phyloP scores from a whole-genome alignment of 2,888 invertebrate species.

The Dyspetes luteomarginatus region DNA sequence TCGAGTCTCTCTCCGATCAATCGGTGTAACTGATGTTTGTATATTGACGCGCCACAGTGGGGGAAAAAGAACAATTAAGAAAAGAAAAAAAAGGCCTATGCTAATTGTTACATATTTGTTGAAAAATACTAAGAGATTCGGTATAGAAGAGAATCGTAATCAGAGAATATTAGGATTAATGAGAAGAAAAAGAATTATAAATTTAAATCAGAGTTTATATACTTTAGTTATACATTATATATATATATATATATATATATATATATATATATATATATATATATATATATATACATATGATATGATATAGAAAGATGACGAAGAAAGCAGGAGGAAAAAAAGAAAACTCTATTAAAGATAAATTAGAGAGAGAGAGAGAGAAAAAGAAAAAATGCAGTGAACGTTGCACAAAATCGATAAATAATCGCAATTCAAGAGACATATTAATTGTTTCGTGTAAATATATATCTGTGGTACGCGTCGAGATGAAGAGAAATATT shows the following conservation, averaged over 20 bases:
- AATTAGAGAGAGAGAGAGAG: constrained; percentile 63
- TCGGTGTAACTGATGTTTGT: constrained; percentile 74
- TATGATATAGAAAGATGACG: constrained; percentile 56
- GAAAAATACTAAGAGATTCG: constrained; percentile 75
- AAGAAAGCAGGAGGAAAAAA: constrained; percentile 52
- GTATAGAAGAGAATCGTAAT: constrained; percentile 75
- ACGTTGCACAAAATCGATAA: constrained; percentile 78
- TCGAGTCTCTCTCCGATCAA: constrained; percentile 32
- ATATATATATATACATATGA: constrained; percentile 55
- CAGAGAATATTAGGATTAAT: constrained; percentile 79
- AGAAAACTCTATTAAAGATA: constrained; percentile 69
- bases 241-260: constrained; percentile 50
- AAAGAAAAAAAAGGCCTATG: constrained; percentile 78
- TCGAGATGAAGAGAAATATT: constrained; percentile 68
- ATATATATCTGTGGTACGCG: constrained; percentile 65
- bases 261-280: neutral
- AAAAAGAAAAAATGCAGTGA: constrained; percentile 72
- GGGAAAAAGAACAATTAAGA: neutral
- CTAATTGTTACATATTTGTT: constrained; percentile 81
- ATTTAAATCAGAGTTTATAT: constrained; percentile 81
- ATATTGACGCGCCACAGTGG: constrained; percentile 73
- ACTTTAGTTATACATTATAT: constrained; percentile 80
- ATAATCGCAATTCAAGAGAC: constrained; percentile 72
- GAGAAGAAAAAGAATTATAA: constrained; percentile 76
- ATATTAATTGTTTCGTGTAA: constrained; percentile 75